phyloP scores from a whole-genome alignment of 1,140 invertebrate species.

The Mylabris phalerata region DNA sequence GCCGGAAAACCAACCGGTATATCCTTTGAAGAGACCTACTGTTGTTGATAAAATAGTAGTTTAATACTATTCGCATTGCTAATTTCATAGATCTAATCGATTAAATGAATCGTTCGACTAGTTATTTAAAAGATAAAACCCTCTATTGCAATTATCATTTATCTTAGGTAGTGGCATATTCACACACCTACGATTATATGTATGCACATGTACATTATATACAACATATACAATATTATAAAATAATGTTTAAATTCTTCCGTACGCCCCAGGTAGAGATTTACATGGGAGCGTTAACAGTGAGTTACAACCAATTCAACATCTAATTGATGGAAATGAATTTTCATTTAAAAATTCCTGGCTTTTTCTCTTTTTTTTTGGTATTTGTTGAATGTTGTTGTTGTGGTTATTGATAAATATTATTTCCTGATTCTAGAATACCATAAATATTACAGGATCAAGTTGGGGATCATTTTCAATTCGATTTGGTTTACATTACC shows the following conservation, averaged over 20 bases:
- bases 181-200: slow-evolving; percentile 16
- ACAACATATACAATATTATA: too few species aligned
- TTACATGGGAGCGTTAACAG: slow-evolving; percentile 15
- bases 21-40: neutral
- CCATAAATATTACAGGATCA: too few species aligned
- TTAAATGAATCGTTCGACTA: too few species aligned
- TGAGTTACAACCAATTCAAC: slow-evolving; percentile 6
- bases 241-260: neutral
- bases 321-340: slow-evolving; percentile 12
- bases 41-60: neutral
- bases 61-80: too few species aligned
- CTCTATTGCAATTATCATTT: slow-evolving; percentile 9
- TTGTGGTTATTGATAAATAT: too few species aligned
- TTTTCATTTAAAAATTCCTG: neutral
- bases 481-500: too few species aligned
- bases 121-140: too few species aligned
- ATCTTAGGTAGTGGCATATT: slow-evolving; percentile 13
- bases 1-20: neutral
- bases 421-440: too few species aligned
- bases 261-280: slow-evolving; percentile 2
- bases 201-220: neutral
- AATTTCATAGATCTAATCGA: too few species aligned
- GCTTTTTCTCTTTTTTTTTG: too few species aligned
- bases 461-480: too few species aligned
- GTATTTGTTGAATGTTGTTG: too few species aligned